Conservation (phyloP, 2,797 vertebrate genomes). For the Fundulus diaphanus region DNA sequence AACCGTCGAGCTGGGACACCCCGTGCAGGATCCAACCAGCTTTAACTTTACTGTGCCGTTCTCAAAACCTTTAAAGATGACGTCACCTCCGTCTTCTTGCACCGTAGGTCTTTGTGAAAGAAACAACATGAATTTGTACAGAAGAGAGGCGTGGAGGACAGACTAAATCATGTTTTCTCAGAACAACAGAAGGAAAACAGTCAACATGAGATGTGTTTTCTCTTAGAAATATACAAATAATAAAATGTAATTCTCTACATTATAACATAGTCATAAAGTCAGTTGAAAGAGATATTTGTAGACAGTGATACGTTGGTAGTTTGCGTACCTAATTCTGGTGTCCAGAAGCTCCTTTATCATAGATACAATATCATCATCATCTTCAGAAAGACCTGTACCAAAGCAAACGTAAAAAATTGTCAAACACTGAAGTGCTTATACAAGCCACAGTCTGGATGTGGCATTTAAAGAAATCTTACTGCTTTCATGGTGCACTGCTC, state of each 20-base stretch:
- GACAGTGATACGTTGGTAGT: background rate
- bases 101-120: conserved; percentile 80
- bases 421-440: background rate
- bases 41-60: conserved; percentile 84
- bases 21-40: conserved; percentile 85
- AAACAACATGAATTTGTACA: conserved; percentile 8
- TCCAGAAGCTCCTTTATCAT: conserved; percentile 88
- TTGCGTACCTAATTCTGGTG: conserved; percentile 82
- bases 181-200: background rate
- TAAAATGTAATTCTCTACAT: too few species aligned
- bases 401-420: conserved; percentile 13
- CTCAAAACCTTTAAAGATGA: conserved; percentile 85
- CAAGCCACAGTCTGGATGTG: background rate
- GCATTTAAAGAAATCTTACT: conserved; percentile 67
- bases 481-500: conserved; percentile 76
- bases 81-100: conserved; percentile 86
- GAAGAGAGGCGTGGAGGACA: conserved; percentile 29
- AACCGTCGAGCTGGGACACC: conserved; percentile 84
- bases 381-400: conserved; percentile 77
- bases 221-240: background rate
- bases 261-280: background rate
- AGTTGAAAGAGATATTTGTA: background rate
- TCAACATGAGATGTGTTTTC: background rate
- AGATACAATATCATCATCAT: conserved; percentile 84
- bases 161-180: conserved; percentile 11